Evolutionary conservation across 64 coral and sea anemone genomes (phyloP), one percentile per base, ranked within the genome.

Genomic region (Pocillopora verrucosa): DNA sequence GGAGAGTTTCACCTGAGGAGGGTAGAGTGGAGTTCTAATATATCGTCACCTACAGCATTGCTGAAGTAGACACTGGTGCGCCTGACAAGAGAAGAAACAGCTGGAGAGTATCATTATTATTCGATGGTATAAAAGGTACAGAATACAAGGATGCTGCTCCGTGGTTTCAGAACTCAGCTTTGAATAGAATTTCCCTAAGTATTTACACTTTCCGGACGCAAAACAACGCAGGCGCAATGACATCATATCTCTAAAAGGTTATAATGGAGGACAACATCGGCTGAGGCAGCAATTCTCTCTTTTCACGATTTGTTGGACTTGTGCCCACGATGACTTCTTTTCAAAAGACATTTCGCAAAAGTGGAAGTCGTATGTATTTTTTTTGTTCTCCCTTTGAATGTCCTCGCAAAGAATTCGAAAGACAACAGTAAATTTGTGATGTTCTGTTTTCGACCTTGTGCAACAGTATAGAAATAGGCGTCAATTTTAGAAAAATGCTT

Each of bases 311-410:
- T 25, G 36, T 20, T 72, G 69, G 64, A 85, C 65, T 56, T 72
- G 13, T 30, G 34, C 36, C 14, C 22, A 65, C 20, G 19, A 91
- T 91, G 89, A 80, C 79, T 45, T 91, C 74, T 11, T 83, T 76
- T 78, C 90, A 92, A 51, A 92, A 87, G 90, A 92, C 90, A 61
- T 92, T 92, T 80, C 60, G 90, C 22, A 92, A 92, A 78, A 78
- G 82, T 24, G 90, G 90, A 13, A 92, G 63, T 64, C 90, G 90
- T 92, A 87, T 87, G 90, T 92, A 73, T 24, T 37, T 85, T 37
- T 17, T 83, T 41, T 37, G 22, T 85, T 85, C 2, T 70, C 72
- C 16, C 11, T 77, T 3, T 51, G 7, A 51, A 51, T 7, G 3
- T 7, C 41, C 41, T 7, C 3, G 41, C 41, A 4, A 51, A 51